Percentiles rank a stretch among this genome's conserved stretches.
Evolutionary conservation across 2,888 invertebrate genomes (phyloP).

Genomic region (Hipparchia sbordonii): DNA sequence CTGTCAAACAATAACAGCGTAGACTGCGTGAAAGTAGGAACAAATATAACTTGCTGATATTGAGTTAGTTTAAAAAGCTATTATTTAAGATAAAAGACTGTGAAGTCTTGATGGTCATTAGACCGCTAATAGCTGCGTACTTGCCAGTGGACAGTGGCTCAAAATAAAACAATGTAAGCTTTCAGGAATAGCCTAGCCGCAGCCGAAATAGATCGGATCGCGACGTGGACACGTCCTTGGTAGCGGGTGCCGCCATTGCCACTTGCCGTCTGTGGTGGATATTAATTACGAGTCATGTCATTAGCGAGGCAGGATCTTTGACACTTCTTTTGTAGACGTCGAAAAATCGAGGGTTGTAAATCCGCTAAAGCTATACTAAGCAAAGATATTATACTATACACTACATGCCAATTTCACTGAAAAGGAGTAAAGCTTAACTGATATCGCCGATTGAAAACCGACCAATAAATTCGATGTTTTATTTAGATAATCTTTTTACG

Average conservation of each 20-base stretch:
- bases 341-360: not conserved
- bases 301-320: conserved; percentile 48
- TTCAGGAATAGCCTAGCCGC: conserved; percentile 76
- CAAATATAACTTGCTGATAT: not conserved
- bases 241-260: conserved; percentile 49
- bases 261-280: conserved; percentile 55
- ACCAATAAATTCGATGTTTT: too few relatives aligned
- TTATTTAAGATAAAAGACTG: conserved; percentile 13
- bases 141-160: conserved; percentile 71
- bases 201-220: conserved; percentile 67
- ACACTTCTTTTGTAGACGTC: not conserved
- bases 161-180: conserved; percentile 79
- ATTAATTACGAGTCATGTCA: conserved; percentile 66
- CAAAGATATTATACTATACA: too few relatives aligned
- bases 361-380: too few relatives aligned
- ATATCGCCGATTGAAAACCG: too few relatives aligned
- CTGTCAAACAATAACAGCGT: too few relatives aligned
- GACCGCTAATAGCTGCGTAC: conserved; percentile 55
- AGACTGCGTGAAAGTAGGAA: too few relatives aligned
- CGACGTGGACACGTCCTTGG: conserved; percentile 66
- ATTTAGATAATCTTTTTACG: too few relatives aligned
- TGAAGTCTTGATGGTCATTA: conserved; percentile 38
- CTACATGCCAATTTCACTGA: too few relatives aligned
- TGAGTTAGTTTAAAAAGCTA: conserved; percentile 12
- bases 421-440: too few relatives aligned